Conservation (phyloP, 2,888 invertebrate species). For the Schizaphis graminum region DNA sequence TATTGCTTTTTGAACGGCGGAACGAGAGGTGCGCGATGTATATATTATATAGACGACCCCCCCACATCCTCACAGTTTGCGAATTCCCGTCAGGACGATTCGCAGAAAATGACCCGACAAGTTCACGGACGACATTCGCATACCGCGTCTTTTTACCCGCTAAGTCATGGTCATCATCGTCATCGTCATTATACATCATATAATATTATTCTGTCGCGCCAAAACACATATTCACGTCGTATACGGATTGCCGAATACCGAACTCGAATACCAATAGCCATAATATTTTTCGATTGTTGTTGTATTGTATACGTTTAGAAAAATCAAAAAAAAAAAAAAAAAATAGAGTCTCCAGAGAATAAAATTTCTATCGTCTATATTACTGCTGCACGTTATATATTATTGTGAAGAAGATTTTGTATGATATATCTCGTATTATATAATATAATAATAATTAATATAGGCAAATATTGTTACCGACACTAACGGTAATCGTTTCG, state of each 20-base stretch:
- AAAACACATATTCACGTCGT: neutral
- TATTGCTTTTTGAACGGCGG: slow-evolving; percentile 55
- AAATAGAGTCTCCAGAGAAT: neutral
- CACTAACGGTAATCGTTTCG: neutral
- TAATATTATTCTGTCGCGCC: neutral
- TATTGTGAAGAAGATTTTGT: neutral
- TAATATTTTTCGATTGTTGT: slow-evolving; percentile 3
- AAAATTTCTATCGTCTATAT: neutral
- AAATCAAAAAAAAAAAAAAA: neutral
- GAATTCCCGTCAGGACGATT: slow-evolving; percentile 23
- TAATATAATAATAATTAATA: neutral
- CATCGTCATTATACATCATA: neutral
- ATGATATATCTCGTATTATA: neutral
- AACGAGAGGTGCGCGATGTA: neutral
- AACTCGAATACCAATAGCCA: neutral
- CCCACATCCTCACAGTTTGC: neutral
- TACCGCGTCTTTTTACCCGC: neutral
- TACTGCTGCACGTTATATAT: neutral
- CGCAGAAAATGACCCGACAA: slow-evolving; percentile 35
- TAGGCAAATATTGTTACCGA: neutral
- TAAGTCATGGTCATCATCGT: neutral
- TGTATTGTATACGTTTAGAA: neutral
- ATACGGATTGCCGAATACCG: neutral
- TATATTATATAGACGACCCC: neutral
- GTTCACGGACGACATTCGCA: neutral